Evolutionary conservation across 2,888 invertebrate genomes (phyloP).

Genomic region (Lissonota sp.): DNA sequence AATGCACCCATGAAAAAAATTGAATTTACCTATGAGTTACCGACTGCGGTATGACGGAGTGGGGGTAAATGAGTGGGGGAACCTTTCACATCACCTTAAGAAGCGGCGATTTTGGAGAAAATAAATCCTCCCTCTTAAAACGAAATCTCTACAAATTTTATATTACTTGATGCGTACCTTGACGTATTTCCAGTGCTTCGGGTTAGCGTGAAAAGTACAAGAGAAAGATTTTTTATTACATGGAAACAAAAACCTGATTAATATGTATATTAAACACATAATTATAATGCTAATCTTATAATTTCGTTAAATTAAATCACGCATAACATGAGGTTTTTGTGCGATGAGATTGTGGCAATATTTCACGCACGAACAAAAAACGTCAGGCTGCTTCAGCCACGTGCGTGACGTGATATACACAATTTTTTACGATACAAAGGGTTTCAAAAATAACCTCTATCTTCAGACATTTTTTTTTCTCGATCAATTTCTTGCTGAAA

Average conservation of each 20-base stretch:
- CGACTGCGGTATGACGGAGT: too few species aligned
- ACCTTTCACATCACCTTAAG: too few species aligned
- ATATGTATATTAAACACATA: conserved; percentile 13
- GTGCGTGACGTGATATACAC: conserved; percentile 38
- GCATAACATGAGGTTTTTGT: conserved; percentile 33
- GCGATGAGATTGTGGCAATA: conserved; percentile 48
- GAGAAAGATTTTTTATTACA: conserved; percentile 68
- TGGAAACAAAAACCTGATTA: conserved; percentile 43
- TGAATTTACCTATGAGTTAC: too few species aligned
- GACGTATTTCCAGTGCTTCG: conserved; percentile 91
- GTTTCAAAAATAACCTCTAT: conserved; percentile 9
- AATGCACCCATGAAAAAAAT: too few species aligned
- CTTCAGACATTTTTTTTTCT: not conserved
- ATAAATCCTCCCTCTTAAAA: too few species aligned
- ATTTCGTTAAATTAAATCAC: conserved; percentile 47
- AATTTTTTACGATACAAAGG: conserved; percentile 7
- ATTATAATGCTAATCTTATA: conserved; percentile 44
- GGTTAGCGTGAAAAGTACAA: conserved; percentile 83
- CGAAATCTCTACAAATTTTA: conserved; percentile 4
- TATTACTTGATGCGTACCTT: conserved; percentile 87
- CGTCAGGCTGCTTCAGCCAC: conserved; percentile 48
- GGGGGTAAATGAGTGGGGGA: too few species aligned
- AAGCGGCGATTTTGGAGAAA: too few species aligned
- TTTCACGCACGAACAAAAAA: conserved; percentile 24
- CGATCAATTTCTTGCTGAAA: not conserved